Evolutionary conservation across 2,113 vertebrate genomes (phyloP).

Genomic region (Sander lucioperca): DNA sequence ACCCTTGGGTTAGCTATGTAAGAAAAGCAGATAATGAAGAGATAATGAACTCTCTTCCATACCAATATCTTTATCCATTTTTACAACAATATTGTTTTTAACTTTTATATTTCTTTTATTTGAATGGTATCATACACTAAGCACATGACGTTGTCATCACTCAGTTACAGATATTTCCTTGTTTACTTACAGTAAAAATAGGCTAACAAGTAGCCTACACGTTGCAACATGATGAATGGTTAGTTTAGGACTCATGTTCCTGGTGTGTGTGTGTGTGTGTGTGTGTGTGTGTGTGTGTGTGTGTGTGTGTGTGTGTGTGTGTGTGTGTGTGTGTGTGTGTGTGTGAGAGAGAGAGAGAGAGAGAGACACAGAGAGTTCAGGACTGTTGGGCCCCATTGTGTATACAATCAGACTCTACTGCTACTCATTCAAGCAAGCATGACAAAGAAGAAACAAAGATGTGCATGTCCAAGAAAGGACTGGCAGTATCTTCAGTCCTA

Average conservation of each 20-base stretch:
- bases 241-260: background rate
- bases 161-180: slow-evolving; percentile 1
- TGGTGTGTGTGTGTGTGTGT: slow-evolving; percentile 28
- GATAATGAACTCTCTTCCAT: background rate
- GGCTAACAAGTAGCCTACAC: background rate
- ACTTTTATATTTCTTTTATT: background rate
- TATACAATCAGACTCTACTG: slow-evolving; percentile 9
- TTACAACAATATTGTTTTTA: too few species aligned
- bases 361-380: background rate
- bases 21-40: background rate
- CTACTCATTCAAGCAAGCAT: background rate
- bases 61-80: background rate
- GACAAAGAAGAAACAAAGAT: background rate
- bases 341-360: too few species aligned
- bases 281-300: too few species aligned
- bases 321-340: too few species aligned
- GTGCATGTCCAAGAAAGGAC: slow-evolving; percentile 11
- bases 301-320: too few species aligned
- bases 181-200: background rate
- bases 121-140: background rate
- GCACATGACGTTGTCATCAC: background rate
- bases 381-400: background rate
- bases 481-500: background rate
- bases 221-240: slow-evolving; percentile 18
- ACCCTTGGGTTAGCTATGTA: background rate